Conservation (phyloP, 2,888 invertebrate species). For the Villa cingulata region DNA sequence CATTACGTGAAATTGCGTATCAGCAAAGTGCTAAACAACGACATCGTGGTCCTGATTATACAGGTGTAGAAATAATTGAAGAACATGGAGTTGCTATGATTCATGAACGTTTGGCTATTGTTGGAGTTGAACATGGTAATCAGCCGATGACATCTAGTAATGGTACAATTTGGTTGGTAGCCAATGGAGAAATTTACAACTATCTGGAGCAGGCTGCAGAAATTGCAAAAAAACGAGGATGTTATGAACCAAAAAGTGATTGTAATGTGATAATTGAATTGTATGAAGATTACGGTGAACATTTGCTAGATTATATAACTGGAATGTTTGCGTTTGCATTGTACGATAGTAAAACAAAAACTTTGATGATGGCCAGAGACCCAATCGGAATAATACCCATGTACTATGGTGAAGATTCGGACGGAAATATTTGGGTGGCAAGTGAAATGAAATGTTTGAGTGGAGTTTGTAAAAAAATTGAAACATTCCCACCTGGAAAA, state of each 20-base stretch:
- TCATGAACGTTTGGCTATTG: conserved; percentile 29
- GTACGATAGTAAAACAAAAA: conserved; percentile 26
- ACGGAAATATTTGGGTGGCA: conserved; percentile 32
- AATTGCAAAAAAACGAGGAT: conserved; percentile 25
- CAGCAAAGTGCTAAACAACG: conserved; percentile 30
- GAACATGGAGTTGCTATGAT: conserved; percentile 29
- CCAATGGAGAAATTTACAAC: conserved; percentile 35
- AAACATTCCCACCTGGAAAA: conserved; percentile 30
- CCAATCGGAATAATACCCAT: conserved; percentile 36
- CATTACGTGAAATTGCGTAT: conserved; percentile 29
- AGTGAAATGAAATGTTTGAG: conserved; percentile 35
- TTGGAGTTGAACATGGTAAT: conserved; percentile 29
- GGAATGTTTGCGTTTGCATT: conserved; percentile 34
- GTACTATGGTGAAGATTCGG: conserved; percentile 28
- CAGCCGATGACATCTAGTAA: conserved; percentile 29
- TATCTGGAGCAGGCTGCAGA: conserved; percentile 28
- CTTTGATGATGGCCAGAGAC: conserved; percentile 30
- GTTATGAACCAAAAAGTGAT: conserved; percentile 31
- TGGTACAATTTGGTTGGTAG: conserved; percentile 26
- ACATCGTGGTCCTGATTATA: conserved; percentile 33
- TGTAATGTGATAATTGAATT: conserved; percentile 33
- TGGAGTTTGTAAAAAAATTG: conserved; percentile 24
- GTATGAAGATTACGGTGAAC: conserved; percentile 27
- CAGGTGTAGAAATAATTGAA: conserved; percentile 24
- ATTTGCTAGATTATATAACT: conserved; percentile 26